phyloP scores from a whole-genome alignment of 1,140 invertebrate genomes.

The Hyles vespertilio region DNA sequence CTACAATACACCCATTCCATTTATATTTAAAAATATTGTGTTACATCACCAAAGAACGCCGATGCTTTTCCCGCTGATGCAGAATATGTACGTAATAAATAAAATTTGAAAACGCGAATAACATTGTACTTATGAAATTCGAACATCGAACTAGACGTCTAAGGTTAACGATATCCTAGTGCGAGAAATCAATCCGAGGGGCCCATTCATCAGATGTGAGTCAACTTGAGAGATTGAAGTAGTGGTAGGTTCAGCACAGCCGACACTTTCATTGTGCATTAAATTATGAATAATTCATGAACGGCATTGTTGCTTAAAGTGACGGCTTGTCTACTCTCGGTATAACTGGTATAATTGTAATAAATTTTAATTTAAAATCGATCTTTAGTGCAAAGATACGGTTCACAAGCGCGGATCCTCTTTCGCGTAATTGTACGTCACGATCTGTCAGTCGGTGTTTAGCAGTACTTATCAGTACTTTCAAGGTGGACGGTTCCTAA shows the following conservation, averaged over 20 bases:
- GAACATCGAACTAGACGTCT: constrained; percentile 16
- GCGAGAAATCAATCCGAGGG: constrained; percentile 3
- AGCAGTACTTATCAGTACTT: background rate
- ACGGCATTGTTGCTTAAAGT: constrained; percentile 26
- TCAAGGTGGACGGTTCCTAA: background rate
- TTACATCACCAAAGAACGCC: background rate
- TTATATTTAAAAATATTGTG: background rate
- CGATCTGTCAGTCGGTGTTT: background rate
- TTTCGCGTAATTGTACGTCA: background rate
- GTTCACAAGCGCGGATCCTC: background rate
- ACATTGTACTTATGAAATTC: constrained; percentile 12
- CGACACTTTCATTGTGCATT: constrained; percentile 20
- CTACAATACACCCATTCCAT: background rate
- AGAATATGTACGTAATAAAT: constrained; percentile 6
- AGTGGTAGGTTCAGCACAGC: constrained; percentile 12
- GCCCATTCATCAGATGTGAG: constrained; percentile 6
- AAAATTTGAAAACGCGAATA: constrained; percentile 6
- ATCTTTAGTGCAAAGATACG: background rate
- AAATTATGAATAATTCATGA: constrained; percentile 25
- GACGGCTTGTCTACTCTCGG: constrained; percentile 8
- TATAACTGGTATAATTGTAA: constrained; percentile 4
- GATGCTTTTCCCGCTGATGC: constrained; percentile 6
- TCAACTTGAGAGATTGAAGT: constrained; percentile 9
- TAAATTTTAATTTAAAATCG: constrained; percentile 6
- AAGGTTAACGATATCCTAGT: constrained; percentile 12